Evolutionary conservation across 2,888 invertebrate species (phyloP), one percentile per base, ranked within the genome.

Genomic region (Cryptophagus acutangulus): DNA sequence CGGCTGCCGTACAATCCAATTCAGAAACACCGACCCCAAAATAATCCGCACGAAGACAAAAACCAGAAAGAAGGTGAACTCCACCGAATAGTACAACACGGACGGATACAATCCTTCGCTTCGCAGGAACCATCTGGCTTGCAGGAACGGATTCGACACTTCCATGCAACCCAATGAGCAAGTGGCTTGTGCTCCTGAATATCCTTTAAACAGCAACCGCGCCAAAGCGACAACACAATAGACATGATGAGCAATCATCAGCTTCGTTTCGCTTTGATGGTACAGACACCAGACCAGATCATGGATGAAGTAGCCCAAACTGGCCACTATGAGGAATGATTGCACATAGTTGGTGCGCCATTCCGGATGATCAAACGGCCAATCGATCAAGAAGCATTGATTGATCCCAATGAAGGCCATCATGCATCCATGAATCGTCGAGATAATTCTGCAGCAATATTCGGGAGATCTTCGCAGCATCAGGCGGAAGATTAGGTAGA

Each of bases 271-370:
- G 1, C 71, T 67, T 65, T 74, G 72, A 62, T 77, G 73, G 35
- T 71, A 52, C 9, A 76, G 49, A 55, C 77, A 76, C 80, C 80
- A 80, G 8, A 71, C 55, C 24, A 78, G 64, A 63, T 81, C 81
- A 53, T 77, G 76, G 1, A 77, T 68, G 59, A 81, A 81, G 65
- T 80, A 81, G 13, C 80, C 78, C 63, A 78, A 72, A 30, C 79
- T 79, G 65, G 73, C 71, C 1, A 73, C 55, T 70, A 81, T 71
- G 17, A 78, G 60, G 2, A 62, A 54, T n/a, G 51, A 49, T 41
- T 67, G 64, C 6, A 52, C 42, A 12, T 8, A 48, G 14, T 55
- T 59, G 1, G 62, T 59, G 4, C 46, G 46, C 56, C 62, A 60
- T 38, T 60, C 55, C 4, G 62, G 61, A 43, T 56, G 56, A 10